Evolutionary conservation across 2,888 invertebrate genomes (phyloP).

Genomic region (Thymelicus sylvestris): DNA sequence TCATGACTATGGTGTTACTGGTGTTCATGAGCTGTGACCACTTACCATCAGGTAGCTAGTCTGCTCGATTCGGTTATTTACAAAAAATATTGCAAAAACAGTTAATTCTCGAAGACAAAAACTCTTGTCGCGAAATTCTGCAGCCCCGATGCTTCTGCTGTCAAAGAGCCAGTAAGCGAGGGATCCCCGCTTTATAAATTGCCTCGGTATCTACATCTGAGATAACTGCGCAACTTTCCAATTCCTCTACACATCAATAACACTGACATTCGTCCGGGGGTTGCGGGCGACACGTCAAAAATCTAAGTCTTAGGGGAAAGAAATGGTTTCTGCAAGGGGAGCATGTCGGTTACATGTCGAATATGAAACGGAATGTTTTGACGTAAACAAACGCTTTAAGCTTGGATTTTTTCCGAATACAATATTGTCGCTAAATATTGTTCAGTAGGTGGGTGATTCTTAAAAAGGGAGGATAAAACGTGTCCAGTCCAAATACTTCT

Average conservation of each 20-base stretch:
- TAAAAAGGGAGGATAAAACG: too few relatives aligned
- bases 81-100: background rate
- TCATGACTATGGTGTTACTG: too few relatives aligned
- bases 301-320: constrained; percentile 59
- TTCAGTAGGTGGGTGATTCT: too few relatives aligned
- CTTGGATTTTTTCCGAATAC: too few relatives aligned
- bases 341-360: constrained; percentile 1
- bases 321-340: constrained; percentile 24
- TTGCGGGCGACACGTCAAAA: constrained; percentile 76
- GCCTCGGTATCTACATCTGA: constrained; percentile 82
- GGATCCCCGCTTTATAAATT: constrained; percentile 72
- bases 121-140: background rate
- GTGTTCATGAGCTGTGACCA: too few relatives aligned
- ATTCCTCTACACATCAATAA: constrained; percentile 84
- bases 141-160: background rate
- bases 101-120: too few relatives aligned
- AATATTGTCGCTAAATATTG: too few relatives aligned
- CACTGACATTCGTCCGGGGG: constrained; percentile 69
- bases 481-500: too few relatives aligned
- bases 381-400: background rate
- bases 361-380: constrained; percentile 15
- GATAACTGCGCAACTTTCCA: constrained; percentile 83
- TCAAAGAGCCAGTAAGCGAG: constrained; percentile 1
- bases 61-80: too few relatives aligned
- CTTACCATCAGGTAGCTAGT: too few relatives aligned